Percentiles rank a stretch among this genome's conserved stretches.
phyloP scores from a whole-genome alignment of 53 echinoderm and acorn worm species.

The Luidia sarsii region DNA sequence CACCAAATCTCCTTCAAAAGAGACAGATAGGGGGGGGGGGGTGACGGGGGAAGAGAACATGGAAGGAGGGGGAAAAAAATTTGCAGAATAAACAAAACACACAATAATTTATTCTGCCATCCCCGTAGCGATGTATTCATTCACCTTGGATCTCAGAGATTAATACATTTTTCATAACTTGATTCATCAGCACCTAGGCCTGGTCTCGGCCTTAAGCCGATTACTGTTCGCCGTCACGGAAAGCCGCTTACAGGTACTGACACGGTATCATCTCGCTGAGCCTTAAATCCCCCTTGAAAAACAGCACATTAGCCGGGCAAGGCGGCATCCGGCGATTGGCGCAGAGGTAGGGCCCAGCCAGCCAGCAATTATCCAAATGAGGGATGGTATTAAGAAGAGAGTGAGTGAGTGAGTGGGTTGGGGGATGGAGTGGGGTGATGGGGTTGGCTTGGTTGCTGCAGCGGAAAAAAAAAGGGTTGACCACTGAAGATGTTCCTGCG shows the following conservation, averaged over 20 bases:
- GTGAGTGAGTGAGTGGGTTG: too few relatives aligned
- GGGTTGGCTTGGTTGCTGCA: too few relatives aligned
- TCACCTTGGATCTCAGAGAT: not conserved
- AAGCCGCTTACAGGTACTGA: slow-evolving; percentile 55
- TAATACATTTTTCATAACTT: slow-evolving; percentile 64
- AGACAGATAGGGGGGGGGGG: too few relatives aligned
- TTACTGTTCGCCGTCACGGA: slow-evolving; percentile 6
- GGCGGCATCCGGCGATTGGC: slow-evolving; percentile 20
- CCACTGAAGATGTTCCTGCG: too few relatives aligned
- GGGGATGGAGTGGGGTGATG: not conserved
- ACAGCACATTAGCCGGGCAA: slow-evolving; percentile 49
- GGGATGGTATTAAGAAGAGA: too few relatives aligned
- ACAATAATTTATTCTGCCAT: not conserved
- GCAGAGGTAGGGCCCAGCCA: too few relatives aligned
- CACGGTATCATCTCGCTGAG: slow-evolving; percentile 54
- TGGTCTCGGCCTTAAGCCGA: slow-evolving; percentile 21
- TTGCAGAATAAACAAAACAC: too few relatives aligned
- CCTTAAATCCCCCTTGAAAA: slow-evolving; percentile 48
- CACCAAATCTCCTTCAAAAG: too few relatives aligned
- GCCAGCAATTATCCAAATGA: slow-evolving; percentile 54
- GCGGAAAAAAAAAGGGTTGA: too few relatives aligned
- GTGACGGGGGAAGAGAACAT: too few relatives aligned
- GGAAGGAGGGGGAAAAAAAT: too few relatives aligned
- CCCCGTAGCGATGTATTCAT: not conserved
- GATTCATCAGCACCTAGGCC: slow-evolving; percentile 33